Conservation (phyloP, 2,797 vertebrate species). For the Holocentrus rufus region DNA sequence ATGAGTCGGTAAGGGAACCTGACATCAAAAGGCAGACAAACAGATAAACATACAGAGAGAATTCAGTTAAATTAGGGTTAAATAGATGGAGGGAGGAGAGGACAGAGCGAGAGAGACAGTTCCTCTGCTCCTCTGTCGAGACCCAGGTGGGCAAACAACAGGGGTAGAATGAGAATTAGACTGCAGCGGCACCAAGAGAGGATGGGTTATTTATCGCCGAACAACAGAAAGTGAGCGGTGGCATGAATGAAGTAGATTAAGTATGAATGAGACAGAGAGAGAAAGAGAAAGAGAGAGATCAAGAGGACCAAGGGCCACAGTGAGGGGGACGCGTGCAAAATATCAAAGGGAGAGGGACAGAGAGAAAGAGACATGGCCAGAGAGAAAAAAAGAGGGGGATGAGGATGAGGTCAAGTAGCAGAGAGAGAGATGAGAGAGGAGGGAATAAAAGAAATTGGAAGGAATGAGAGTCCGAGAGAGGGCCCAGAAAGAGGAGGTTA, state of each 20-base stretch:
- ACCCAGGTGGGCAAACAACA: not conserved
- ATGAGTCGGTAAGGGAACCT: too few species aligned
- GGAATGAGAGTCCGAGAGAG: not conserved
- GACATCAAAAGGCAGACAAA: too few species aligned
- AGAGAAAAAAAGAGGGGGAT: constrained; percentile 4
- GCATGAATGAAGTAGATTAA: not conserved
- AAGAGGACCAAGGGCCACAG: not conserved
- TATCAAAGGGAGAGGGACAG: constrained; percentile 6
- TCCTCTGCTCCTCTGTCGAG: too few species aligned
- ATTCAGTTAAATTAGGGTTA: not conserved
- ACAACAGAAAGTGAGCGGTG: not conserved
- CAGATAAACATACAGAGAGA: not conserved
- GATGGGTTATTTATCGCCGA: not conserved
- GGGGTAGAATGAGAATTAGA: not conserved
- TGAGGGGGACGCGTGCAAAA: not conserved
- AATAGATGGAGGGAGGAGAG: not conserved
- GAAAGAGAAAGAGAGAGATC: constrained; percentile 1
- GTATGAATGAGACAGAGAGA: constrained; percentile 3
- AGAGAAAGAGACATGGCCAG: constrained; percentile 20
- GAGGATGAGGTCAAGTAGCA: not conserved
- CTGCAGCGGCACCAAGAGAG: not conserved
- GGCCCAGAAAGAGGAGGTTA: not conserved
- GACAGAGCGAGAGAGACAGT: too few species aligned
- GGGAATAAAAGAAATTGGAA: not conserved
- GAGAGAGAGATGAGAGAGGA: not conserved